These are phyloP conservation scores for Leucopsar rothschildi DNA, from an alignment of 2,113 vertebrate species.

Conservation along the genomic window DNA sequence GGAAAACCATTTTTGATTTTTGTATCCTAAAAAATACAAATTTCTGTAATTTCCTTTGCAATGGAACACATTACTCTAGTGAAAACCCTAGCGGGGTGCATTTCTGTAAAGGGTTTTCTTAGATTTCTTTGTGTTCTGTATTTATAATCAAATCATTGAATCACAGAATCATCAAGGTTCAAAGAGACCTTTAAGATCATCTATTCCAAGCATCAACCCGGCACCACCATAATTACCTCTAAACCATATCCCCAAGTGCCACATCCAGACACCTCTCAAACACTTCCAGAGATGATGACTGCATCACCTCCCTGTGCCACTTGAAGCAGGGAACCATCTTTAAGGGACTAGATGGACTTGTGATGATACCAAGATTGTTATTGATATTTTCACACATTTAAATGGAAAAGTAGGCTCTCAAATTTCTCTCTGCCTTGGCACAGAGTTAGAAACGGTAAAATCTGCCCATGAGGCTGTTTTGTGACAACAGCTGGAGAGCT, in stretches of 20 bases:
- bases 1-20: not conserved
- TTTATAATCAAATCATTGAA: not conserved
- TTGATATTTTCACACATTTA: not conserved
- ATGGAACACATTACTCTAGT: not conserved
- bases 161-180: not conserved
- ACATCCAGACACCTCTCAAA: not conserved
- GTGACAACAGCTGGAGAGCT: not conserved
- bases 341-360: not conserved
- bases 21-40: not conserved
- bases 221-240: not conserved
- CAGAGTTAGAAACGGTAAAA: not conserved
- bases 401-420: not conserved
- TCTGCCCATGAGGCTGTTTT: not conserved
- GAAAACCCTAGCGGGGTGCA: rapidly evolving
- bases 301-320: not conserved
- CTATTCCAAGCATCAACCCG: not conserved
- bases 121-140: not conserved
- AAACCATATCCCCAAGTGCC: too few relatives aligned
- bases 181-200: not conserved
- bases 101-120: not conserved
- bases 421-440: not conserved
- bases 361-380: not conserved
- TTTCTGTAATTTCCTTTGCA: not conserved
- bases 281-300: rapidly evolving
- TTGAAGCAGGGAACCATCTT: not conserved